A percentile compares a stretch with the other conserved stretches of the same genome.
phyloP scores from a whole-genome alignment of 2,113 vertebrate species.

The Stegostoma tigrinum region DNA sequence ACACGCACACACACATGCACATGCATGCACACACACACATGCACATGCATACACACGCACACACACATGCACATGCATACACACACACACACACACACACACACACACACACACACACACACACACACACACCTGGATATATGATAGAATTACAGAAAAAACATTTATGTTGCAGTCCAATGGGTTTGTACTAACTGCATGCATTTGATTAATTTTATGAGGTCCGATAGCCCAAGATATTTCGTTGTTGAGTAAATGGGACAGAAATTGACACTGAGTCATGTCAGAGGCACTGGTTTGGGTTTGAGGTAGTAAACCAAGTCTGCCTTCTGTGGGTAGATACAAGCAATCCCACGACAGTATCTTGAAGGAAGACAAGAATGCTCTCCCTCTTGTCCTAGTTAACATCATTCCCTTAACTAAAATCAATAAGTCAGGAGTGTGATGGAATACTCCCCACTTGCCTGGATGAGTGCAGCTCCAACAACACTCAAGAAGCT shows the following conservation, averaged over 20 bases:
- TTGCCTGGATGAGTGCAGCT: no score
- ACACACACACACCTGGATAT: not conserved
- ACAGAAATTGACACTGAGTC: not conserved
- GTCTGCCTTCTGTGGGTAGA: not conserved
- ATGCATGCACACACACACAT: no score
- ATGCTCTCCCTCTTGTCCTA: not conserved
- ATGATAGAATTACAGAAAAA: not conserved
- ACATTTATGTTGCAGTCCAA: no score
- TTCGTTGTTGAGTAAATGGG: not conserved
- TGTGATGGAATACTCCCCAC: no score
- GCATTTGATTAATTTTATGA: not conserved
- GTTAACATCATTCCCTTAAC: not conserved
- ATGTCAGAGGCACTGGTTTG: not conserved
- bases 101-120: no score
- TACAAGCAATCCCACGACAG: not conserved
- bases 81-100: no score
- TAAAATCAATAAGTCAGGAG: not conserved
- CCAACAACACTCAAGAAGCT: no score
- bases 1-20: no score
- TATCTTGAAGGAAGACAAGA: not conserved
- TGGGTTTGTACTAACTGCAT: not conserved
- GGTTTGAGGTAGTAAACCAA: not conserved
- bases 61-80: no score
- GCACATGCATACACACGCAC: no score
- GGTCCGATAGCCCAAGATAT: not conserved